Conservation (phyloP, 2,797 vertebrate species). For the Xiphophorus birchmanni region DNA sequence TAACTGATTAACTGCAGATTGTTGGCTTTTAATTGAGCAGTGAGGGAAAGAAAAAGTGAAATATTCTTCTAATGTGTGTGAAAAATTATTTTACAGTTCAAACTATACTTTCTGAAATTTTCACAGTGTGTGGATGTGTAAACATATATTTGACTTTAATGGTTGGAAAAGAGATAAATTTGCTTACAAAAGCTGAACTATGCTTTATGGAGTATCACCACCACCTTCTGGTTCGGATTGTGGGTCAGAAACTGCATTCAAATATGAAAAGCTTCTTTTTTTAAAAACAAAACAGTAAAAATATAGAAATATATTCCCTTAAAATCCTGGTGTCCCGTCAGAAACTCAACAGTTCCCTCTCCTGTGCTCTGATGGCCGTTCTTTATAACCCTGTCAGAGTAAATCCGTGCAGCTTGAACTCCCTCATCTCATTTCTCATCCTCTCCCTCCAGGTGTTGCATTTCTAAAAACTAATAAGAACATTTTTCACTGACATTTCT, state of each 20-base stretch:
- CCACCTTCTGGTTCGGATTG: not conserved
- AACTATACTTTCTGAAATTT: not conserved
- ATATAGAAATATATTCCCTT: not conserved
- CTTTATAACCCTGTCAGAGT: not conserved
- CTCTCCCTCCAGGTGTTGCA: not conserved
- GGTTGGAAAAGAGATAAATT: not conserved
- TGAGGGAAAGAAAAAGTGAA: conserved; percentile 1
- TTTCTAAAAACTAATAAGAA: conserved; percentile 7
- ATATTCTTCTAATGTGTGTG: not conserved
- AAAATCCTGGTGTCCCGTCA: not conserved
- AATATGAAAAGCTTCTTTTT: not conserved
- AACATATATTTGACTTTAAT: not conserved
- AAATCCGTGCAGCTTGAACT: not conserved
- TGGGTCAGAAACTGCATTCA: not conserved
- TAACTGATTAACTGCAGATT: not conserved
- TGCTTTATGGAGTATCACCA: not conserved
- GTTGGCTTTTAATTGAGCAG: conserved; percentile 28
- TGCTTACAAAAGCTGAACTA: not conserved
- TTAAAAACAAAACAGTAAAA: not conserved
- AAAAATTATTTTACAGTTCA: not conserved
- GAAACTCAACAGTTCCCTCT: not conserved
- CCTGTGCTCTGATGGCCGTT: not conserved
- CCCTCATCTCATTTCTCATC: not conserved
- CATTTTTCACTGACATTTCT: not conserved
- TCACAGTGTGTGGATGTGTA: not conserved